Base-by-base conservation (phyloP, 2,797 vertebrate genomes). In the Tachyglossus aculeatus region DNA sequence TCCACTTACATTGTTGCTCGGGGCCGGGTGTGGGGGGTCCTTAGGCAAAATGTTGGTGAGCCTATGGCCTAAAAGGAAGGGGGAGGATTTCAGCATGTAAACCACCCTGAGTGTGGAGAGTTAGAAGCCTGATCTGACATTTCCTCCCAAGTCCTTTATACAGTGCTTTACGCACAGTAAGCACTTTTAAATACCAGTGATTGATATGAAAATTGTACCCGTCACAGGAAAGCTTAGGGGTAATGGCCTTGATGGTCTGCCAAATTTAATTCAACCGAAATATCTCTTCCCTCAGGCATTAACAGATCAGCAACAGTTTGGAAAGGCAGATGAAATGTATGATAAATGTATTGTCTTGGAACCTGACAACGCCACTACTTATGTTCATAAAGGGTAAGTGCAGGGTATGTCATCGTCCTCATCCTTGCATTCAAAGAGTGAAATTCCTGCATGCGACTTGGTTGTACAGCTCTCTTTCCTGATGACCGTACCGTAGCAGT, bases 371-470 rank as follows among this genome's bases (percentile, higher is more conserved):
- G 97, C 98, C 22, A 99, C 98, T 44, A 99, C 98, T 3, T 99
- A 99, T 48, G 98, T 99, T 81, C 98, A 99, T 93, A 99, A 99
- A 93, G 98, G 98, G 98, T 99, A 91, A n/a, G n/a, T n/a, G n/a
- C n/a, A n/a, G n/a, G 25, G 95, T 90, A 66, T 67, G 55, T 67
- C 74, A 7, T 66, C 33, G n/a, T 53, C 71, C 29, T 70, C 0
- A 66, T 54, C 54, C 29, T 75, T 74, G 34, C 37, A 63, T 2
- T 67, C 70, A 59, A 18, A 73, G 55, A 55, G 22, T 31, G 48
- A 40, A 67, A 58, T 74, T 63, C 31, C 51, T 61, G 29, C 36
- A 43, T 40, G 9, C n/a, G n/a, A n/a, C n/a, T n/a, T n/a, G n/a
- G n/a, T n/a, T n/a, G n/a, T n/a, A n/a, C n/a, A n/a, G n/a, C n/a